Evolutionary conservation across 2,113 vertebrate species (phyloP).

Genomic region (Psittacula cyanocephala): DNA sequence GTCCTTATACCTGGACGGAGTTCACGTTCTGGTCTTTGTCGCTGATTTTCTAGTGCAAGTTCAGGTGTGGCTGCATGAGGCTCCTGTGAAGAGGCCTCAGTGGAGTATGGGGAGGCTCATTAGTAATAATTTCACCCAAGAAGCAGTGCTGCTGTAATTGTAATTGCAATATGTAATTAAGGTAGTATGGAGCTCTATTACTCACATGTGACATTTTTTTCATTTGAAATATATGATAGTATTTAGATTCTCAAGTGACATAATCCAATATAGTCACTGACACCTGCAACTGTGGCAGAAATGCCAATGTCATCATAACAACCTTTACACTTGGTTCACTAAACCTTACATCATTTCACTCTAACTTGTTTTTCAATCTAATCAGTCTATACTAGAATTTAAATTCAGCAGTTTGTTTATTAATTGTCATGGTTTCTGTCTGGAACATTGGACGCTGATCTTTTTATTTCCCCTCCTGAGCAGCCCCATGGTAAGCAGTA

Average conservation of each 20-base stretch:
- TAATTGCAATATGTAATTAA: slow-evolving; percentile 24
- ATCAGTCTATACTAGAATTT: not conserved
- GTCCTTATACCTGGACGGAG: not conserved
- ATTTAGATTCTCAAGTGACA: slow-evolving; percentile 26
- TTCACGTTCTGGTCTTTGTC: not conserved
- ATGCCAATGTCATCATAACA: not conserved
- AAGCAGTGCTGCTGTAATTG: not conserved
- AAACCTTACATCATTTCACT: not conserved
- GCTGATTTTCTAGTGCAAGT: not conserved
- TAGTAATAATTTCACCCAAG: not conserved
- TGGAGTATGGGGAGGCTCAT: not conserved
- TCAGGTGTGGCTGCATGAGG: not conserved
- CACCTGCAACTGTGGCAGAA: not conserved
- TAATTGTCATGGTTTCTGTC: not conserved
- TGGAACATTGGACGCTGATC: not conserved
- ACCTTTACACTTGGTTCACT: not conserved
- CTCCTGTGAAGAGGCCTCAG: not conserved
- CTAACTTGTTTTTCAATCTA: not conserved
- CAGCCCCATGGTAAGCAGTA: not conserved
- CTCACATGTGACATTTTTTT: not conserved
- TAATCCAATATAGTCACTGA: not conserved
- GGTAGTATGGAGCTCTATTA: not conserved
- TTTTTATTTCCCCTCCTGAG: not conserved
- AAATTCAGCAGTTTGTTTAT: not conserved
- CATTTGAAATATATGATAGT: not conserved